These are phyloP conservation scores for Epizoanthus ramosus DNA, from an alignment of 92 coral and sea anemone species.

Conservation along the genomic window DNA sequence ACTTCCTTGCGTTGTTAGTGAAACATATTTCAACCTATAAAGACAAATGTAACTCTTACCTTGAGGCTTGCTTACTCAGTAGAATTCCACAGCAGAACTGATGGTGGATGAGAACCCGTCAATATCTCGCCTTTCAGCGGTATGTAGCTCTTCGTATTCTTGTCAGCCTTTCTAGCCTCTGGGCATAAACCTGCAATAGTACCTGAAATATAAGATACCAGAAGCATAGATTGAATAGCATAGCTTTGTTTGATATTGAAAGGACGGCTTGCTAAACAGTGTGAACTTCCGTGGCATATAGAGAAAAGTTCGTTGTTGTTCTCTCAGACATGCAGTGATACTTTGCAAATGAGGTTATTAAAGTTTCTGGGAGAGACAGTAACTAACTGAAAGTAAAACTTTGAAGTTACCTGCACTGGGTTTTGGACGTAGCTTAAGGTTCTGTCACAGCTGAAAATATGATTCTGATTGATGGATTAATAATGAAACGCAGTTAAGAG, in stretches of 20 bases:
- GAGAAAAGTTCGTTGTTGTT: neutral
- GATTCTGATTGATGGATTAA: neutral
- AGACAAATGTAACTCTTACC: too few species aligned
- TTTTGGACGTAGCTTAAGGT: neutral
- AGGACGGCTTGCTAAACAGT: slow-evolving; percentile 18
- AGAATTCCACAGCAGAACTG: too few species aligned
- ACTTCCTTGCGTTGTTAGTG: too few species aligned
- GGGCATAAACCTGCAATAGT: slow-evolving; percentile 14
- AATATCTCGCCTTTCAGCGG: too few species aligned
- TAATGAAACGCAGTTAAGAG: neutral
- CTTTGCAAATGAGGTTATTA: neutral
- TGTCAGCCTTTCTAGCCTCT: slow-evolving; percentile 11
- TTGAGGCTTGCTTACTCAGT: too few species aligned
- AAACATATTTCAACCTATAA: too few species aligned
- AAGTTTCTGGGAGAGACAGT: neutral
- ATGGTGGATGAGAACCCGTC: too few species aligned
- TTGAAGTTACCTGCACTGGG: neutral
- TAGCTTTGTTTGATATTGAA: slow-evolving; percentile 7
- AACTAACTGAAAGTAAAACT: neutral
- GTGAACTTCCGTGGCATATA: slow-evolving; percentile 16
- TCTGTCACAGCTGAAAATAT: neutral
- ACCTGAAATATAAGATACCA: slow-evolving; percentile 1
- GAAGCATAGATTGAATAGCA: slow-evolving; percentile 5
- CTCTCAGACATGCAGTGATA: neutral
- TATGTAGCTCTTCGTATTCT: neutral